Conservation (phyloP, 2,113 vertebrate genomes). For the Sebastes schlegelii region DNA sequence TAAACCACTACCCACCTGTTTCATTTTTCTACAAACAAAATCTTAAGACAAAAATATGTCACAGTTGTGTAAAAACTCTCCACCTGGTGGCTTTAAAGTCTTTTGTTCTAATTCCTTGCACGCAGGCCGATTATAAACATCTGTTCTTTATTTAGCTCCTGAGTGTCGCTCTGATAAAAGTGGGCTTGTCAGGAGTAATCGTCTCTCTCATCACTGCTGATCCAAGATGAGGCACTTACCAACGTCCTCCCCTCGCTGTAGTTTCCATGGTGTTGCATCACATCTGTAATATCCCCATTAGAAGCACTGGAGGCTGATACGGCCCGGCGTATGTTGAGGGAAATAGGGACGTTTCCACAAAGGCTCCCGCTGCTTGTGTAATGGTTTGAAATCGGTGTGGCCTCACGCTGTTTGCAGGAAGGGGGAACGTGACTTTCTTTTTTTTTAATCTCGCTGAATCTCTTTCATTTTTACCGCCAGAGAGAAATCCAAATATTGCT, state of each 20-base stretch:
- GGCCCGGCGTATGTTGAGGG: conserved; percentile 8
- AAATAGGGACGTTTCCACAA: conserved; percentile 31
- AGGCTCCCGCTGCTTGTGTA: conserved; percentile 30
- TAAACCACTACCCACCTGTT: too few species aligned
- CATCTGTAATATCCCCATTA: conserved; percentile 50
- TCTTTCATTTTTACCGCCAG: conserved; percentile 12
- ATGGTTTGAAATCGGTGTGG: conserved; percentile 44
- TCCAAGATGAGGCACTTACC: conserved; percentile 29
- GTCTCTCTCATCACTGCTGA: conserved; percentile 40
- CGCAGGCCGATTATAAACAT: not conserved
- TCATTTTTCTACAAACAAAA: not conserved
- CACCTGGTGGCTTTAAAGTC: conserved; percentile 6
- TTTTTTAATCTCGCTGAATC: conserved; percentile 2
- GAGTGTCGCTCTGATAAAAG: conserved; percentile 5
- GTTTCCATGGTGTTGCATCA: conserved; percentile 75
- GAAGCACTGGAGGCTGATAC: conserved; percentile 12
- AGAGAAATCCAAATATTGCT: not conserved
- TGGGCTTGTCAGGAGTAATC: conserved; percentile 16
- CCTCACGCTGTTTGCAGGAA: conserved; percentile 9
- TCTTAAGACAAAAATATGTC: not conserved
- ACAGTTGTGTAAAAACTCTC: not conserved
- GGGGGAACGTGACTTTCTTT: conserved; percentile 12
- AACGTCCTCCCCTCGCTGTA: not conserved
- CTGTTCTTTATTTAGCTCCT: conserved; percentile 19
- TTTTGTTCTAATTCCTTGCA: not conserved